Base-by-base conservation (phyloP, 2,888 invertebrate species). In the Platycheirus albimanus region DNA sequence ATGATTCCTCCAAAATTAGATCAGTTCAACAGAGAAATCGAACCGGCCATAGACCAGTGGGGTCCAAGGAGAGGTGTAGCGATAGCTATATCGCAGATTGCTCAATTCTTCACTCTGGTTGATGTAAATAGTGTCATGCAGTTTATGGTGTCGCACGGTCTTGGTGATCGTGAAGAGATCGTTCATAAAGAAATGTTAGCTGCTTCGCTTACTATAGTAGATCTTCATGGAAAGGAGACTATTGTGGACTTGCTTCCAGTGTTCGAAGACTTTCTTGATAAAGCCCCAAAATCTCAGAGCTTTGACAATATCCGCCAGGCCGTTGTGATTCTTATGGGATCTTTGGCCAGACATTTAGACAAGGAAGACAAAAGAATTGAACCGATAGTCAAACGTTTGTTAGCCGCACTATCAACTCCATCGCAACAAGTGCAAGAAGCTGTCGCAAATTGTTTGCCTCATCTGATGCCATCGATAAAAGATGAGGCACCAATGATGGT, bases 371-470 rank as follows among this genome's bases (percentile, higher is more conserved):
- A 94, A 2, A 93, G 97, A 88, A 95, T 99, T 86, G 96, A 96
- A 88, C 98, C 99, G n/a, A 99, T 99, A 87, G 95, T 99, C 7
- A 94, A 95, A 87, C 93, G 98, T 76, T 92, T 99, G 51, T 94
- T 99, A 63, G 95, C 96, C 61, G 97, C 99, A 0, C 92, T 99
- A 3, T 96, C 96, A 36, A 99, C 99, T 41, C 99, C 99, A 10
- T 98, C 99, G 41, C 98, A 99, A 90, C 97, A 97, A 92, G 98
- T 99, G 0, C 99, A 99, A 93, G 98, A 98, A 91, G 97, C 99
- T 0, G 99, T 99, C 0, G 97, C 98, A 49, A 97, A 98, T 90
- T 99, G 99, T 89, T 92, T 99, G 81, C 98, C 99, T 0, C 96
- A 97, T 87, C 91, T 99, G 78, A 97, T 99, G 85, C 96, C 97